These are phyloP conservation scores for Pocota personata DNA, from an alignment of 2,888 invertebrate species.

Conservation along the genomic window DNA sequence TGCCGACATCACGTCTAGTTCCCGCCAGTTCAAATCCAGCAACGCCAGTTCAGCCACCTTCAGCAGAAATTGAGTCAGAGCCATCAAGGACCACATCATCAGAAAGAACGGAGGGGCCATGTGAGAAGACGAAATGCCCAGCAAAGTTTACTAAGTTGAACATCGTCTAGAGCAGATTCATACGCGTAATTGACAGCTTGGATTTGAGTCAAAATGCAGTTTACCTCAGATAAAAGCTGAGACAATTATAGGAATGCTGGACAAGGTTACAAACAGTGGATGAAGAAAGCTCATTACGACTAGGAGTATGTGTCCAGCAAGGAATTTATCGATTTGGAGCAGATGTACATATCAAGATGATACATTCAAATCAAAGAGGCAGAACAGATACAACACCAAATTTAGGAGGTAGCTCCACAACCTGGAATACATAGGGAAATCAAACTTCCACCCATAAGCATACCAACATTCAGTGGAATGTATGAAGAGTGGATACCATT, in stretches of 20 bases:
- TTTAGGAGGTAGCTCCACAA: neutral
- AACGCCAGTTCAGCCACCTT: too few relatives aligned
- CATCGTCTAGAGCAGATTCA: neutral
- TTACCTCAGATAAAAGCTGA: neutral
- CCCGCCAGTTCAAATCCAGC: neutral
- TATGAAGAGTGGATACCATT: conserved; percentile 5
- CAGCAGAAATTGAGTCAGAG: too few relatives aligned
- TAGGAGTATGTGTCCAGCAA: neutral
- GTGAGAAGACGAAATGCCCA: neutral
- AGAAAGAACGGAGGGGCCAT: neutral
- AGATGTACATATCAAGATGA: neutral
- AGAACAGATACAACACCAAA: neutral
- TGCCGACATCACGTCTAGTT: neutral
- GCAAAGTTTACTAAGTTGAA: too few relatives aligned
- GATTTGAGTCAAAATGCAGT: conserved; percentile 7
- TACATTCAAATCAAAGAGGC: neutral
- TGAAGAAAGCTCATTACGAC: neutral
- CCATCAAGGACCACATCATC: neutral
- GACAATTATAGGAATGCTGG: conserved; percentile 1
- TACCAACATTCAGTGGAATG: neutral
- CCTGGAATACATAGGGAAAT: neutral
- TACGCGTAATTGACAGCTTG: neutral
- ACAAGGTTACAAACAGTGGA: neutral
- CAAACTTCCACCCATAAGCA: conserved; percentile 14
- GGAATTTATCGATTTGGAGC: neutral